A percentile compares a stretch with the other conserved stretches of the same genome.
Conservation (phyloP, 2,797 vertebrate genomes). For the Vireo griseus region DNA sequence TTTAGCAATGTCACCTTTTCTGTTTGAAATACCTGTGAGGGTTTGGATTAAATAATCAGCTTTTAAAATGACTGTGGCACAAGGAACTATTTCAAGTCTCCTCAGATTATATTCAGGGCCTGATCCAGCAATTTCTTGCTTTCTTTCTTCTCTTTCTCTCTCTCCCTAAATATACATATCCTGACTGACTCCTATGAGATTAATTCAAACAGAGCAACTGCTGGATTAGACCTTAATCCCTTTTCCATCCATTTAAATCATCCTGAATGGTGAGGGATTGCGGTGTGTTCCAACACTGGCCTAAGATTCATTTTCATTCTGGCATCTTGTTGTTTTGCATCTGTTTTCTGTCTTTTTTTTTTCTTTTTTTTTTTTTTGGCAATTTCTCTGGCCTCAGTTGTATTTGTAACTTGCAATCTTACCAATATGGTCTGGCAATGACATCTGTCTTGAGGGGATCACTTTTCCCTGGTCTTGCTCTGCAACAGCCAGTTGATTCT, state of each 20-base stretch:
- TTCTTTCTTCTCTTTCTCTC: not conserved
- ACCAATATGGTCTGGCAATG: conserved; percentile 4
- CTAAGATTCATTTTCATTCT: conserved; percentile 9
- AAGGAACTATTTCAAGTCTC: not conserved
- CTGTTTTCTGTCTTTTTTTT: not conserved
- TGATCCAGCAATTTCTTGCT: not conserved
- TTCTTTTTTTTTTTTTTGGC: not conserved
- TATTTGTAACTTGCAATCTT: not conserved
- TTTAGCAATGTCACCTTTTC: not conserved
- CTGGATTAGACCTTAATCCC: conserved; percentile 45
- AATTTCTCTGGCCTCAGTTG: not conserved
- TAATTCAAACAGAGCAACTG: conserved; percentile 28
- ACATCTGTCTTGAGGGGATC: conserved; percentile 1
- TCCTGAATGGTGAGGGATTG: not conserved
- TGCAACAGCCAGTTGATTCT: not conserved
- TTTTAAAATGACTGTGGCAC: not conserved
- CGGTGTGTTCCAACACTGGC: not conserved
- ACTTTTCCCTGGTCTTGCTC: not conserved
- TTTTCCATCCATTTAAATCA: conserved; percentile 54
- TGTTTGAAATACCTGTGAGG: not conserved
- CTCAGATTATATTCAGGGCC: not conserved
- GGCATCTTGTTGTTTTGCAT: conserved; percentile 20
- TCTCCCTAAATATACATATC: not conserved
- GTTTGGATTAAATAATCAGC: not conserved
- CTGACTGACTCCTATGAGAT: conserved; percentile 3